These are phyloP conservation scores for Holocentrus rufus DNA, from an alignment of 2,797 vertebrate species.

Conservation along the genomic window DNA sequence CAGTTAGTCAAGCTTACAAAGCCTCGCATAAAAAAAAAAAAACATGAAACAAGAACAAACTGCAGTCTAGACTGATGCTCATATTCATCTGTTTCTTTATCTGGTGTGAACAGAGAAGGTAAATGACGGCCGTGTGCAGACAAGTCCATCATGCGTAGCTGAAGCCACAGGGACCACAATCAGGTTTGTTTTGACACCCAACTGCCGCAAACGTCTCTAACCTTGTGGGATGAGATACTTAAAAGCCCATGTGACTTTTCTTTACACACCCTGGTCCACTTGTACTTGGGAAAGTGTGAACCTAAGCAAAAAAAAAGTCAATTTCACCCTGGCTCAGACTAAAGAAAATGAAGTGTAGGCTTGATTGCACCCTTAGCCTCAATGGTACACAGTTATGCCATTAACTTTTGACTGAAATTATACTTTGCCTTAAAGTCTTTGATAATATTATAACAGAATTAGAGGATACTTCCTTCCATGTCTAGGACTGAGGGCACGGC, in stretches of 20 bases:
- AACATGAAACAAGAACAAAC: no score
- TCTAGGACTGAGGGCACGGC: constrained; percentile 30
- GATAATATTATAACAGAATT: constrained; percentile 7
- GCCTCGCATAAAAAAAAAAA: neutral
- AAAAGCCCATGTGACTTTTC: no score
- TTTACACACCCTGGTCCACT: no score
- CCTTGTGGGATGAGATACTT: no score
- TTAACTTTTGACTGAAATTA: constrained; percentile 15
- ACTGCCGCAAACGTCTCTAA: no score
- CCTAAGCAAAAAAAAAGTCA: no score
- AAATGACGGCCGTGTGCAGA: neutral
- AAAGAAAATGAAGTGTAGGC: no score
- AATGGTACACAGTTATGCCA: neutral
- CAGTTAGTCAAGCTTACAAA: neutral
- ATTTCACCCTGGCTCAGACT: no score
- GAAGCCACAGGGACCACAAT: neutral
- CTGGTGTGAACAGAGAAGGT: neutral
- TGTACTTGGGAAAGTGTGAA: no score
- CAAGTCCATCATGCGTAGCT: neutral
- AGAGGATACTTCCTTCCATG: constrained; percentile 19
- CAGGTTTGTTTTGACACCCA: neutral
- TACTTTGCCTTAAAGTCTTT: neutral
- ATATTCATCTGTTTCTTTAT: neutral
- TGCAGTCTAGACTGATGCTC: no score
- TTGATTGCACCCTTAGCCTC: neutral